These are phyloP conservation scores for Carpatolechia fugitivella DNA, from an alignment of 2,888 invertebrate genomes.

Conservation along the genomic window DNA sequence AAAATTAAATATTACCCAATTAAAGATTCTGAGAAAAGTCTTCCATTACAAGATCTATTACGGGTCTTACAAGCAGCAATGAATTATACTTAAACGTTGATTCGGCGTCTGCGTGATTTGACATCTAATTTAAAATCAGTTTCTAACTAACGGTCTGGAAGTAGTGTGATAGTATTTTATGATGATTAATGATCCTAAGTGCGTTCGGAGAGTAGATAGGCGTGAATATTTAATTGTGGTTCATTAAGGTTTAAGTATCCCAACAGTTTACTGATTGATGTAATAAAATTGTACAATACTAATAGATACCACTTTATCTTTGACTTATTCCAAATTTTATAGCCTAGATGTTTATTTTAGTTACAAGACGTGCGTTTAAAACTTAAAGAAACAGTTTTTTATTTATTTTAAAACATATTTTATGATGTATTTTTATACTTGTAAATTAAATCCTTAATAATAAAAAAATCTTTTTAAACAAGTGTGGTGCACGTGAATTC, in stretches of 20 bases:
- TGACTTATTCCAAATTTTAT: too few species aligned
- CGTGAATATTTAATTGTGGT: neutral
- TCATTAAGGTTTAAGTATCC: neutral
- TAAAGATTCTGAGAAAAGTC: neutral
- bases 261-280: too few species aligned
- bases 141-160: constrained; percentile 9
- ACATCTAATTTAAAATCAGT: constrained; percentile 17
- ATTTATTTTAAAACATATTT: too few species aligned
- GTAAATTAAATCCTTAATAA: too few species aligned
- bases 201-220: neutral
- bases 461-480: too few species aligned
- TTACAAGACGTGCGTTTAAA: too few species aligned
- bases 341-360: too few species aligned
- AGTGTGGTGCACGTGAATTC: too few species aligned
- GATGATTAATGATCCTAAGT: neutral
- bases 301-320: too few species aligned
- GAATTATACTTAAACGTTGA: constrained; percentile 12
- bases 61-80: constrained; percentile 3
- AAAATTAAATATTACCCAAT: neutral
- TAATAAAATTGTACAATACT: too few species aligned
- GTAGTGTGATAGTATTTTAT: neutral
- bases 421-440: too few species aligned
- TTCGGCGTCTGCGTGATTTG: constrained; percentile 13
- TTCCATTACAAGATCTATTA: neutral
- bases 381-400: too few species aligned